phyloP scores from a whole-genome alignment of 1,140 invertebrate genomes.

The Hycleus phaleratus region DNA sequence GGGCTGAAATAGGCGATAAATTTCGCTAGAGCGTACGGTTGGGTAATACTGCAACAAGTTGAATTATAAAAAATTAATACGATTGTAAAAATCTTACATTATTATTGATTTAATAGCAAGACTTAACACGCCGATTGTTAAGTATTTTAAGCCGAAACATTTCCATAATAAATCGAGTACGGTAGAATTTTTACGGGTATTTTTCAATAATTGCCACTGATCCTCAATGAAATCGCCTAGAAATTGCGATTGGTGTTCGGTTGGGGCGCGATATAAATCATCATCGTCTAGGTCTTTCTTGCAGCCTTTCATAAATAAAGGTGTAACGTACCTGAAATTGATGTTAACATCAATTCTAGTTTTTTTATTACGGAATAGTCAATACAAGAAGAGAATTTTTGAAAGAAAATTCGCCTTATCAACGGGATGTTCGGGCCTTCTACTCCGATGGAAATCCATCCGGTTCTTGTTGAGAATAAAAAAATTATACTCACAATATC shows the following conservation, averaged over 20 bases:
- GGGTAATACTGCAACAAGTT: neutral
- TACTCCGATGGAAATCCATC: neutral
- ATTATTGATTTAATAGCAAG: too few relatives aligned
- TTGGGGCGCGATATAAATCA: neutral
- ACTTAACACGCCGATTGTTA: too few relatives aligned
- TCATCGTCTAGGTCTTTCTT: conserved; percentile 32
- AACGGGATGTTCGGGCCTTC: neutral
- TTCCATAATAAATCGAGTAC: neutral
- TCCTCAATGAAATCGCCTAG: conserved; percentile 1
- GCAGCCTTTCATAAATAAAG: conserved; percentile 43
- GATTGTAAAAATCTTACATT: neutral
- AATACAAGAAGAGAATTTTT: neutral
- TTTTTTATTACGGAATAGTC: neutral
- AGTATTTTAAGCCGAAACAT: neutral
- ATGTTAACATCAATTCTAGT: neutral
- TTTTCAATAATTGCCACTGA: neutral
- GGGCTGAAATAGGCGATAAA: neutral
- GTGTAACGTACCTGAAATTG: conserved; percentile 42
- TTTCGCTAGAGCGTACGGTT: neutral
- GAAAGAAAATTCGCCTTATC: neutral
- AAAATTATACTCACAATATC: too few relatives aligned
- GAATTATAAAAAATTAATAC: neutral
- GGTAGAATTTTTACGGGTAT: neutral
- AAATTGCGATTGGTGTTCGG: neutral
- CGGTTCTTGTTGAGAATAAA: too few relatives aligned